Evolutionary conservation across 2,888 invertebrate genomes (phyloP).

Genomic region (Torymus texanus): DNA sequence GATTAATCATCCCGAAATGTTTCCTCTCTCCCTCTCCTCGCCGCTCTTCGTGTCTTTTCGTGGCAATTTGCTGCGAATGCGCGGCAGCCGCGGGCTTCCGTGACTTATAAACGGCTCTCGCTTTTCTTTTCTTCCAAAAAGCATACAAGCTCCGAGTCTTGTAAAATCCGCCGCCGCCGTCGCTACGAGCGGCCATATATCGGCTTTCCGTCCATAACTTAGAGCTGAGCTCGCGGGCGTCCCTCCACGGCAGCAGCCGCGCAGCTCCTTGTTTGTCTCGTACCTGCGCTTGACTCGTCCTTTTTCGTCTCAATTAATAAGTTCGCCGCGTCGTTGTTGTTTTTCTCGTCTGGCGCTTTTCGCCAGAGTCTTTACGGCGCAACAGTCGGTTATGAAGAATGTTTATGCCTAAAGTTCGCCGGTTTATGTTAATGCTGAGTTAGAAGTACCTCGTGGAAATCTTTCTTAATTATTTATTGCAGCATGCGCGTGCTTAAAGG

Average conservation of each 20-base stretch:
- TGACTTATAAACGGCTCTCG: conserved; percentile 65
- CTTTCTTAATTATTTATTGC: no score
- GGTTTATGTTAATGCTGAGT: no score
- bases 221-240: conserved; percentile 4
- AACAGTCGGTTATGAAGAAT: no score
- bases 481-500: no score
- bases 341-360: not conserved
- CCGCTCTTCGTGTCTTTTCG: conserved; percentile 6
- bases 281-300: not conserved
- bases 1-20: conserved; percentile 47
- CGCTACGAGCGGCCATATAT: conserved; percentile 43
- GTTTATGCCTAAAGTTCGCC: no score
- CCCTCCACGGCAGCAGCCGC: not conserved
- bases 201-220: conserved; percentile 50
- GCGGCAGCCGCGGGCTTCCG: conserved; percentile 62
- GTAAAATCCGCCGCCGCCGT: conserved; percentile 34
- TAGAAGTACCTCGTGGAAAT: no score
- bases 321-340: not conserved
- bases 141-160: conserved; percentile 56
- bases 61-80: conserved; percentile 62
- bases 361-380: no score
- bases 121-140: conserved; percentile 58
- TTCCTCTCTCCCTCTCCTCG: not conserved
- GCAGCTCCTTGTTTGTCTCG: conserved; percentile 3
- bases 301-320: conserved; percentile 27